Conservation (phyloP, 2,888 invertebrate genomes). For the Eudasyphora cyanicolor region DNA sequence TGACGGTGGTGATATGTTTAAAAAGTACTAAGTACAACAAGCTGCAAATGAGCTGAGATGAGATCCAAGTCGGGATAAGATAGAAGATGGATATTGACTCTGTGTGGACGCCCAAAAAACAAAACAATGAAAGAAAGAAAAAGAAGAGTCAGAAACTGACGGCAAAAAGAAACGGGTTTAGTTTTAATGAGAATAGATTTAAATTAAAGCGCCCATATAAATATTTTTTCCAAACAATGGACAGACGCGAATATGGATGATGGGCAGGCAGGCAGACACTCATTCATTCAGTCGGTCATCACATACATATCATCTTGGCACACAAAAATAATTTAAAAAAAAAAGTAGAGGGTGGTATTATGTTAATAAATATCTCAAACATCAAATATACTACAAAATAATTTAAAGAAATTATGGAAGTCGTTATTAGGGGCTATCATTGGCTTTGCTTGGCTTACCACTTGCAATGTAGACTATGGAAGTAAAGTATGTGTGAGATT, state of each 20-base stretch:
- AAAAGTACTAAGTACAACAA: conserved; percentile 4
- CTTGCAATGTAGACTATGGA: too few relatives aligned
- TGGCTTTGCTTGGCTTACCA: conserved; percentile 1
- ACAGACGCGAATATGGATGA: not conserved
- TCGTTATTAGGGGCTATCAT: not conserved
- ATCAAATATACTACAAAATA: too few relatives aligned
- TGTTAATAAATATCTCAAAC: conserved; percentile 57
- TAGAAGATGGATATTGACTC: not conserved
- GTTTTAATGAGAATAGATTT: conserved; percentile 42
- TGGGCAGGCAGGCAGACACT: not conserved
- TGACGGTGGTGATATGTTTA: conserved; percentile 4
- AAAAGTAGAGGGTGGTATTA: conserved; percentile 34
- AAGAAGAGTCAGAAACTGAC: too few relatives aligned
- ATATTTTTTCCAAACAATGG: not conserved
- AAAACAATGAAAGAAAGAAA: not conserved
- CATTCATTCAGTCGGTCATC: not conserved
- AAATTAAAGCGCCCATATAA: conserved; percentile 49
- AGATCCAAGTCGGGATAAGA: not conserved
- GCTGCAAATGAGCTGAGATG: conserved; percentile 19
- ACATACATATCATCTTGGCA: not conserved
- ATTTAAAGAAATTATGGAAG: conserved; percentile 49
- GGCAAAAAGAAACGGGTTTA: conserved; percentile 33
- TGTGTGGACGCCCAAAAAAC: not conserved
- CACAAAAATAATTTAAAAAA: too few relatives aligned
- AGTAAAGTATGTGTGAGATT: conserved; percentile 7